Evolutionary conservation across 2,888 invertebrate species (phyloP).

Genomic region (Drosophila neotestacea): DNA sequence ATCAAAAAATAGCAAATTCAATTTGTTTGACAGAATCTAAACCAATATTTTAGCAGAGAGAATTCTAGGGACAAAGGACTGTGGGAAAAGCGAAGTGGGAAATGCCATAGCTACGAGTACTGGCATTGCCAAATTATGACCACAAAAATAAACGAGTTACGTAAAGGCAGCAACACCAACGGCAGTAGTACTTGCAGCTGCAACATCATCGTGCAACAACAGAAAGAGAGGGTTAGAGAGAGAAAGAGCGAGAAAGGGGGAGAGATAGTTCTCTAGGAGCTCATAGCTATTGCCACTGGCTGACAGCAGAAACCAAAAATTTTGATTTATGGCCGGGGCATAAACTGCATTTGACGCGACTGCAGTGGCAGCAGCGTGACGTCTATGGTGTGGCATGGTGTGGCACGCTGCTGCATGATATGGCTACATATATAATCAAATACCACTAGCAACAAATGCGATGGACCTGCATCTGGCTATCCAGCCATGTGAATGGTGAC

Average conservation of each 20-base stretch:
- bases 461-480: slow-evolving; percentile 47
- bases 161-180: slow-evolving; percentile 19
- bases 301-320: slow-evolving; percentile 82
- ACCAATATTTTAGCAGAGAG: slow-evolving; percentile 72
- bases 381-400: slow-evolving; percentile 15
- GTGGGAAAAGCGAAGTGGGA: neutral
- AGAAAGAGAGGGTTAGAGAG: neutral
- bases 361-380: slow-evolving; percentile 15
- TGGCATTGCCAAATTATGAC: slow-evolving; percentile 79
- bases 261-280: slow-evolving; percentile 20
- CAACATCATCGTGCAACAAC: slow-evolving; percentile 11
- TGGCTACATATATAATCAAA: slow-evolving; percentile 73
- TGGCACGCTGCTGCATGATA: slow-evolving; percentile 55
- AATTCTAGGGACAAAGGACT: slow-evolving; percentile 4
- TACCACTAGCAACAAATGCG: slow-evolving; percentile 71
- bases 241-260: too few species aligned
- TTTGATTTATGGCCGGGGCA: slow-evolving; percentile 81
- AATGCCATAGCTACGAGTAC: slow-evolving; percentile 41
- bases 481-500: slow-evolving; percentile 79
- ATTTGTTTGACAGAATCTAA: slow-evolving; percentile 80
- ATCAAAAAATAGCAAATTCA: slow-evolving; percentile 77
- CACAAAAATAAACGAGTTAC: slow-evolving; percentile 80
- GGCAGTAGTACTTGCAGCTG: slow-evolving; percentile 8
- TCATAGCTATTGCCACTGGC: slow-evolving; percentile 75
- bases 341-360: slow-evolving; percentile 81